Base-by-base conservation (phyloP, 2,797 vertebrate genomes). In the Falco concolor region DNA sequence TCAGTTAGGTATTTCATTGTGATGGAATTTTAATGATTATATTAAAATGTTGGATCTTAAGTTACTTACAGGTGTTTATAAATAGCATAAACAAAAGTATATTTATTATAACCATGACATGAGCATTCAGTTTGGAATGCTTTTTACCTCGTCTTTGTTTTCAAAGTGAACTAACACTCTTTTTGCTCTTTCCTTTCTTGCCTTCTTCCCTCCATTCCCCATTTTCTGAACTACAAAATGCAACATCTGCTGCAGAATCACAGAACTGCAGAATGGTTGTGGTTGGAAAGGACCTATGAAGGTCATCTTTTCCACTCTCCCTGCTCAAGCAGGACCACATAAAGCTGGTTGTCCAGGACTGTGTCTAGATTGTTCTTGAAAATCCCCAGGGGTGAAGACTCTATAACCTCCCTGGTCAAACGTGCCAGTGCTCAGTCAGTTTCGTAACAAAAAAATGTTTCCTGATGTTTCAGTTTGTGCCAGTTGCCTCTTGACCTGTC, bases 301-400 rank as follows among this genome's bases (percentile, higher is more conserved):
- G 17, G 15, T 64, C 5, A 20, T 9, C 11, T 74, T 52, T 42
- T 52, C 24, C n/a, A 59, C 12, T 0, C 2, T 1, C 5, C 5
- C 6, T 27, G 3, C 5, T 80, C 40, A 73, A 47, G 36, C 27
- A 76, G 2, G 21, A 4, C 18, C 18, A 77, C 23, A 20, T 32
- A 42, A 8, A 59, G 4, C 13, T 84, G 47, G 8, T 24, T 87
- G 13, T 22, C 5, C 24, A 67, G 16, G 49, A 27, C 7, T n/a
- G 10, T 12, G 22, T 22, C 49, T 14, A 52, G 30, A 34, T 5
- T 8, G 0, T 8, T 79, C 86, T 57, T 76, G 3, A 86, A 76
- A 40, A 68, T 18, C 27, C 18, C 13, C 9, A 16, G 59, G 32
- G 44, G 63, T 9, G n/a, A 52, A 54, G n/a, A 72, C 25, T 76